Evolutionary conservation across 2,113 vertebrate genomes (phyloP).

Genomic region (Bubalus kerabau): DNA sequence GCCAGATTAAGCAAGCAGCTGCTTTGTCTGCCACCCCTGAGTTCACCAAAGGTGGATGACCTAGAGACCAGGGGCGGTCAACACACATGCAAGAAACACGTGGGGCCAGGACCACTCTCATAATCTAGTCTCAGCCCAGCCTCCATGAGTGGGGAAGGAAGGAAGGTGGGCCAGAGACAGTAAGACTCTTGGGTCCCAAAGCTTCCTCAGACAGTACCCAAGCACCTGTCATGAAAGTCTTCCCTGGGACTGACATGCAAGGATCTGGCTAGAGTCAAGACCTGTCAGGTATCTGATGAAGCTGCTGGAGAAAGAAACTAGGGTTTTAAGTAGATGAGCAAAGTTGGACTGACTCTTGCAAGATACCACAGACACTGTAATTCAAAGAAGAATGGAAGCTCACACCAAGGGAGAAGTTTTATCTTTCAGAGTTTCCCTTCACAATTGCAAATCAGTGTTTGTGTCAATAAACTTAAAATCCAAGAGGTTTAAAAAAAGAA

Average conservation of each 20-base stretch:
- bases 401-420: background rate
- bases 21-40: background rate
- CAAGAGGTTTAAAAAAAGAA: background rate
- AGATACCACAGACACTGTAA: background rate
- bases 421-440: background rate
- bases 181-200: background rate
- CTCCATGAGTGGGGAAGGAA: background rate
- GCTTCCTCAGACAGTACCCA: background rate
- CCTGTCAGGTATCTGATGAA: background rate
- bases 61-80: background rate
- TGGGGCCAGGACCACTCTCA: background rate
- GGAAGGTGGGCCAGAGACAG: constrained; percentile 18
- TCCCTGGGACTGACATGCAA: background rate
- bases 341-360: background rate
- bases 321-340: background rate
- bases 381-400: background rate
- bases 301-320: background rate
- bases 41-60: background rate
- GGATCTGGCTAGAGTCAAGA: background rate
- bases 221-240: background rate
- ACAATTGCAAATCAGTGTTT: background rate
- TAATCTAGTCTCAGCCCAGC: constrained; percentile 18
- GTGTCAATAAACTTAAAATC: background rate
- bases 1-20: background rate
- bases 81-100: background rate